Evolutionary conservation across 2,113 vertebrate genomes (phyloP).

Genomic region (Halichoeres trimaculatus): DNA sequence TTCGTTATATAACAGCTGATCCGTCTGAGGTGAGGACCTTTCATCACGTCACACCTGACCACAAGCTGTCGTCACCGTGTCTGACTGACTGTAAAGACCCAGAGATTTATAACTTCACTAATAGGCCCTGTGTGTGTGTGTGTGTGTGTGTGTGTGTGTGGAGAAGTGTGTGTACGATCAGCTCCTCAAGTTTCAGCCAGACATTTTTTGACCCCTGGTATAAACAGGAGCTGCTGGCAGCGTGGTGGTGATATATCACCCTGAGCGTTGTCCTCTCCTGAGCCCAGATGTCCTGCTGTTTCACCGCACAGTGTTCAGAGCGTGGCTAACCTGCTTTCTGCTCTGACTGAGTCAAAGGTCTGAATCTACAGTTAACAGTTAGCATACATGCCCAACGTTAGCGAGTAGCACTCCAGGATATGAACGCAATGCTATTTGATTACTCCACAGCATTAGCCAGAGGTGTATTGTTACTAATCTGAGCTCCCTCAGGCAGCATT

Average conservation of each 20-base stretch:
- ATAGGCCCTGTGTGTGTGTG: neutral
- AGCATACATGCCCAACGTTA: no score
- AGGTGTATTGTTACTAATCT: no score
- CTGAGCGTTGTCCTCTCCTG: neutral
- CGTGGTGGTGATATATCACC: neutral
- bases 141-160: neutral
- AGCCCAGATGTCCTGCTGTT: neutral
- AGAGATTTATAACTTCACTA: neutral
- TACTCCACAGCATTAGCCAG: no score
- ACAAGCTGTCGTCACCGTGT: neutral
- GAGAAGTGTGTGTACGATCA: neutral
- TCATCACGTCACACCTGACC: neutral
- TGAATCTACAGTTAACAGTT: no score
- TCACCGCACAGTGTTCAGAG: no score
- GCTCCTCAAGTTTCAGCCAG: neutral
- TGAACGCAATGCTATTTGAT: no score
- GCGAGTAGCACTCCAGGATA: no score
- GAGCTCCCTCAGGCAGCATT: no score
- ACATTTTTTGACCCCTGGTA: neutral
- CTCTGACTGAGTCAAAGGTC: no score
- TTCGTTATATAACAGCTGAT: conserved; percentile 25
- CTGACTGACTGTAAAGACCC: neutral
- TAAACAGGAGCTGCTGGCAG: neutral
- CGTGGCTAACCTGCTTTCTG: no score
- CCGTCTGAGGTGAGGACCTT: neutral